Evolutionary conservation across 2,888 invertebrate genomes (phyloP).

Genomic region (Rotaria macrura): DNA sequence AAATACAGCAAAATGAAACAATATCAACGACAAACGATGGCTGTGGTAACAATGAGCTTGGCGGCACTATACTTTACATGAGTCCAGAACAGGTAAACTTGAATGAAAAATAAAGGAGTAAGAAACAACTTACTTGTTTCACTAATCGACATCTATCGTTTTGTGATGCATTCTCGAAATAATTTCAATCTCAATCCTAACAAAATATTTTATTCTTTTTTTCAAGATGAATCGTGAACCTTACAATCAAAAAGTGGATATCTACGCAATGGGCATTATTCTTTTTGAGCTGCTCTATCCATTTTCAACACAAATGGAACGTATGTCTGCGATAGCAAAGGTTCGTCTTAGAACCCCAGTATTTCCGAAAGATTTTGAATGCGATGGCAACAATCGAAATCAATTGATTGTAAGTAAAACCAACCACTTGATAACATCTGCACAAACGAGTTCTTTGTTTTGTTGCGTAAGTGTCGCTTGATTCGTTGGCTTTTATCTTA

Average conservation of each 20-base stretch:
- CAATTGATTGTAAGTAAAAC: neutral
- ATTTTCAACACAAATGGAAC: slow-evolving; percentile 80
- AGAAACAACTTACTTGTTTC: too few relatives aligned
- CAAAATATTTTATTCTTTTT: too few relatives aligned
- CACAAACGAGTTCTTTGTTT: too few relatives aligned
- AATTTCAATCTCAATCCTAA: too few relatives aligned
- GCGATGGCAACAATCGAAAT: neutral
- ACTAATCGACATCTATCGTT: too few relatives aligned
- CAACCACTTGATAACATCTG: neutral
- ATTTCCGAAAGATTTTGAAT: neutral
- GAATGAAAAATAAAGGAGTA: neutral
- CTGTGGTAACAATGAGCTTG: slow-evolving; percentile 41
- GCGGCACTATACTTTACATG: slow-evolving; percentile 89
- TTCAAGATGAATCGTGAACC: slow-evolving; percentile 35
- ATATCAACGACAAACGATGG: slow-evolving; percentile 1
- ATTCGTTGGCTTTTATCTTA: neutral
- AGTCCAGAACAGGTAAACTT: slow-evolving; percentile 73
- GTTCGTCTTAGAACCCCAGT: neutral
- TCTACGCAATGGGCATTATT: slow-evolving; percentile 83
- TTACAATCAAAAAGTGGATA: slow-evolving; percentile 69
- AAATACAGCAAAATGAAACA: neutral
- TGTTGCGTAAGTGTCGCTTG: neutral
- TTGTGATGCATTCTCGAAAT: too few relatives aligned
- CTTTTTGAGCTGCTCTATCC: slow-evolving; percentile 80
- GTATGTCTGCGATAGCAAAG: slow-evolving; percentile 45